Conservation (phyloP, 92 coral and sea anemone species). For the Phenganax marumi region DNA sequence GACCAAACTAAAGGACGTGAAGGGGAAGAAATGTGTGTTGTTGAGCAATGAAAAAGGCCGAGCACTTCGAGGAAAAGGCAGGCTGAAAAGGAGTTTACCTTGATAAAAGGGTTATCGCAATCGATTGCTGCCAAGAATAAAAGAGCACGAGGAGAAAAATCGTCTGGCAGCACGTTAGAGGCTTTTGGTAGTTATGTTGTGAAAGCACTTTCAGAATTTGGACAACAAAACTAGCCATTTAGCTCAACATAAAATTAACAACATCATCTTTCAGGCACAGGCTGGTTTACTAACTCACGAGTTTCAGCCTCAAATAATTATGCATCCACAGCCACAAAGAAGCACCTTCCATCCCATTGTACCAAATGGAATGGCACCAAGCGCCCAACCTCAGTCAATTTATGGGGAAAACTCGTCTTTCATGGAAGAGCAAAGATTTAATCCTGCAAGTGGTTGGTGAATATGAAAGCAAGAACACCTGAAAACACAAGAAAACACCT, state of each 20-base stretch:
- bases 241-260: too few relatives aligned
- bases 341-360: too few relatives aligned
- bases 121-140: conserved; percentile 21
- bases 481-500: too few relatives aligned
- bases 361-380: not conserved
- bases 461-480: not conserved
- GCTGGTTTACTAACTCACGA: too few relatives aligned
- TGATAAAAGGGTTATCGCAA: conserved; percentile 13
- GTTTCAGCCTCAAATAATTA: not conserved
- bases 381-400: conserved; percentile 17
- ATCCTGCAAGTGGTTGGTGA: conserved; percentile 19
- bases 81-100: conserved; percentile 14
- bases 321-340: not conserved
- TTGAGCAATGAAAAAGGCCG: conserved; percentile 1
- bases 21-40: not conserved
- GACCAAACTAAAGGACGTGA: conserved; percentile 2
- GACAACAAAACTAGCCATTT: too few relatives aligned
- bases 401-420: too few relatives aligned
- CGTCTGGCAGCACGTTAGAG: too few relatives aligned
- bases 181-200: conserved; percentile 23
- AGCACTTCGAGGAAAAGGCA: conserved; percentile 24
- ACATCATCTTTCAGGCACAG: too few relatives aligned
- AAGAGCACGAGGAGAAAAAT: too few relatives aligned
- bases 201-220: conserved; percentile 18
- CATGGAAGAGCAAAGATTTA: conserved; percentile 13